Evolutionary conservation across 1,140 invertebrate species (phyloP).

Genomic region (Hycleus cichorii): DNA sequence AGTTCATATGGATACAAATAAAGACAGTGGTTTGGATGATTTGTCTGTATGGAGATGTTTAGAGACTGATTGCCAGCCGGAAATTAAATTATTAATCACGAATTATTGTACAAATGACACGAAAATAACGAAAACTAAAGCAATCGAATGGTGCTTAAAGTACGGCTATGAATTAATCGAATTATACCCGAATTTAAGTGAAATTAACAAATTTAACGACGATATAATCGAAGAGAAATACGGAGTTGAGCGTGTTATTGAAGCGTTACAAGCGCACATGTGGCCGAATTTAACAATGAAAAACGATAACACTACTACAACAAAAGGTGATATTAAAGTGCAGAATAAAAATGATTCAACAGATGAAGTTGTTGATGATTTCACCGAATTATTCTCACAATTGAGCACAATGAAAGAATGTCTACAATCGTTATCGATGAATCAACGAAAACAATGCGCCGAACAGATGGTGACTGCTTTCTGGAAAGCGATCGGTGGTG

Average conservation of each 20-base stretch:
- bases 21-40: slow-evolving; percentile 34
- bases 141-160: slow-evolving; percentile 40
- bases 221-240: slow-evolving; percentile 55
- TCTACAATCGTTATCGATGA: slow-evolving; percentile 52
- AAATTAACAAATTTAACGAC: slow-evolving; percentile 23
- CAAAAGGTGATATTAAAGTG: not conserved
- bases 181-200: slow-evolving; percentile 44
- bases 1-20: slow-evolving; percentile 40
- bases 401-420: slow-evolving; percentile 61
- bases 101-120: slow-evolving; percentile 37
- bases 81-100: slow-evolving; percentile 38
- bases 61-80: slow-evolving; percentile 34
- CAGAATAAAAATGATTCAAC: slow-evolving; percentile 36
- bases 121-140: slow-evolving; percentile 32
- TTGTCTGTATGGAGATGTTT: slow-evolving; percentile 33
- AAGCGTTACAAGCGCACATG: slow-evolving; percentile 66
- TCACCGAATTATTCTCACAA: slow-evolving; percentile 56
- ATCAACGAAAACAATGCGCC: slow-evolving; percentile 61
- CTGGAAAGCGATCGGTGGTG: slow-evolving; percentile 70
- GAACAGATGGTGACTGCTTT: slow-evolving; percentile 72
- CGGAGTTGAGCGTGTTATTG: slow-evolving; percentile 64
- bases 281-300: slow-evolving; percentile 71
- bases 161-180: slow-evolving; percentile 65
- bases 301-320: slow-evolving; percentile 39
- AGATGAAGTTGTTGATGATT: slow-evolving; percentile 46